A percentile compares a stretch with the other conserved stretches of the same genome.
Evolutionary conservation across 2,888 invertebrate genomes (phyloP).

Genomic region (Yponomeuta plumbellus): DNA sequence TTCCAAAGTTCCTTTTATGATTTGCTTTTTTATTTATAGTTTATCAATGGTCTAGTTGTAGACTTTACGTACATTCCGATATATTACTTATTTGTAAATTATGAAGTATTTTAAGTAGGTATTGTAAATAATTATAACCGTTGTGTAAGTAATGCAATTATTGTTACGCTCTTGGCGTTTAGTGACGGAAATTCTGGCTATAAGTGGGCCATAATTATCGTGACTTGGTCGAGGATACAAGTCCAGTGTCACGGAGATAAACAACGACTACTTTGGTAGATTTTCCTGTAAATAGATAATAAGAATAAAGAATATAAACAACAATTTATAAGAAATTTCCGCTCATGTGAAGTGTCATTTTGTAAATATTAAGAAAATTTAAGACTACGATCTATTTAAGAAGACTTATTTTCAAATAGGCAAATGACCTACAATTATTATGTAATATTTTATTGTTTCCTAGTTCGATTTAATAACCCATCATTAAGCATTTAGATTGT

Average conservation of each 20-base stretch:
- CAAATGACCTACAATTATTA: conserved; percentile 8
- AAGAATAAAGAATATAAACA: conserved; percentile 10
- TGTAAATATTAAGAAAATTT: conserved; percentile 25
- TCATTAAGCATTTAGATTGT: conserved; percentile 29
- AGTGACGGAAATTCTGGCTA: neutral
- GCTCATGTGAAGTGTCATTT: conserved; percentile 31
- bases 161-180: conserved; percentile 16
- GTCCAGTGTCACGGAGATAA: neutral
- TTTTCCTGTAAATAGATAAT: conserved; percentile 15
- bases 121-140: conserved; percentile 31
- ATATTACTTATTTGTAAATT: neutral
- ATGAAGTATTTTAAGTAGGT: conserved; percentile 21
- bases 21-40: conserved; percentile 33
- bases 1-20: conserved; percentile 57
- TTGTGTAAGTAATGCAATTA: conserved; percentile 21
- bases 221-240: neutral
- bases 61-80: conserved; percentile 19
- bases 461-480: neutral
- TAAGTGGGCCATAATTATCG: neutral
- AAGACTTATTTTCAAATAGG: conserved; percentile 12
- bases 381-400: neutral
- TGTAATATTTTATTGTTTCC: neutral
- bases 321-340: conserved; percentile 18
- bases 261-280: conserved; percentile 11
- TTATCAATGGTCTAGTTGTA: conserved; percentile 16